A percentile compares a stretch with the other conserved stretches of the same genome.
phyloP scores from a whole-genome alignment of 2,797 vertebrate species.

The Myotis myotis region DNA sequence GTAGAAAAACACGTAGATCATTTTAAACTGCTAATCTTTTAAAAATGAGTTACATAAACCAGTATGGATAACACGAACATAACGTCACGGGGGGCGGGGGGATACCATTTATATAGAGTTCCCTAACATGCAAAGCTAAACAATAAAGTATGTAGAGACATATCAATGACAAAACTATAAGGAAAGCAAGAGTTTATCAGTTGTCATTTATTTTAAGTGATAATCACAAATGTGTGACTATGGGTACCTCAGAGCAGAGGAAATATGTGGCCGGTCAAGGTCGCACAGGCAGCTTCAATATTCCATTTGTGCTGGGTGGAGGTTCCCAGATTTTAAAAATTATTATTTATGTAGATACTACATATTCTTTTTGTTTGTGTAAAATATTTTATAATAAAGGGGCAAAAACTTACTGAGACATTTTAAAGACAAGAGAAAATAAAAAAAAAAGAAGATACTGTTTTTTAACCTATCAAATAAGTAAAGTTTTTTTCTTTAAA shows the following conservation, averaged over 20 bases:
- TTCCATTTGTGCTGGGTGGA: not conserved
- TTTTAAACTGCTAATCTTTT: not conserved
- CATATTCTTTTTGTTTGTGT: not conserved
- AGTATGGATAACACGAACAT: not conserved
- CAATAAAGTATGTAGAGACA: not conserved
- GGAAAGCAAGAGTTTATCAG: not conserved
- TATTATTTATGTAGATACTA: not conserved
- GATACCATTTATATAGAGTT: not conserved
- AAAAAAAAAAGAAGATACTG: not conserved
- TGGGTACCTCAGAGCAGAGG: not conserved
- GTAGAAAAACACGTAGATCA: not conserved
- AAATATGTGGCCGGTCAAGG: not conserved
- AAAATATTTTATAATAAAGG: not conserved
- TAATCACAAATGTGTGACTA: not conserved
- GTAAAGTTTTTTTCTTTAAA: not conserved
- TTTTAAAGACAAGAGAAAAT: slow-evolving; percentile 21
- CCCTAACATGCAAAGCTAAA: not conserved
- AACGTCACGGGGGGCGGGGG: not conserved
- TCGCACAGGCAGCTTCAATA: not conserved
- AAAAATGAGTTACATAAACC: not conserved
- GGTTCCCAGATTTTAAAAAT: not conserved
- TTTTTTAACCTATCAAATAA: not conserved
- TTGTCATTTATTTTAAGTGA: not conserved
- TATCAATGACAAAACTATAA: not conserved
- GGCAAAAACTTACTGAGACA: not conserved